A percentile compares a stretch with the other conserved stretches of the same genome.
Conservation (phyloP, 1,140 invertebrate genomes). For the Ceratitis capitata region DNA sequence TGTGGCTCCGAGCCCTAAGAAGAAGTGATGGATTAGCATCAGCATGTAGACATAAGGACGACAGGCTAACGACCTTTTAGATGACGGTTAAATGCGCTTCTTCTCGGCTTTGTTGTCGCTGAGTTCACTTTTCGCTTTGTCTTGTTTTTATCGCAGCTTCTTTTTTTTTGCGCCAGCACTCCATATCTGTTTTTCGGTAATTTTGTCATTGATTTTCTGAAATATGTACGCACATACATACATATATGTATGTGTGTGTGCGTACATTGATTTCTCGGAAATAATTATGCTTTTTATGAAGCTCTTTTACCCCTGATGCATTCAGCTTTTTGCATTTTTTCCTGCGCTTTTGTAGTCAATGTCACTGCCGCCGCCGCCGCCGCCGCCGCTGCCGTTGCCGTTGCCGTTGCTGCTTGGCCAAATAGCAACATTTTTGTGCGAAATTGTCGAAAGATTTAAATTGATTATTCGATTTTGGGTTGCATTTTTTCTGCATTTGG, state of each 20-base stretch:
- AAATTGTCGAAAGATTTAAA: constrained; percentile 65
- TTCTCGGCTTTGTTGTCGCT: neutral
- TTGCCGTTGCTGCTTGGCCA: constrained; percentile 44
- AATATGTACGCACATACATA: neutral
- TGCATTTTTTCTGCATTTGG: neutral
- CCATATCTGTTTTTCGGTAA: neutral
- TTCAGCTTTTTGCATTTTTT: neutral
- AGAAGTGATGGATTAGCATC: constrained; percentile 36
- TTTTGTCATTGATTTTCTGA: neutral
- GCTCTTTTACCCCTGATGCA: neutral
- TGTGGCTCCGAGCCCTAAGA: neutral
- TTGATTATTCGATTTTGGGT: constrained; percentile 44
- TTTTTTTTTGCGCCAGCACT: neutral
- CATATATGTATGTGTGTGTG: no score
- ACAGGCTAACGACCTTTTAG: constrained; percentile 22
- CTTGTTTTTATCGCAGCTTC: neutral
- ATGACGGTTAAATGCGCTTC: neutral
- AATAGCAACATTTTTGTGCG: constrained; percentile 64
- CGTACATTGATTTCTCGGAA: constrained; percentile 59
- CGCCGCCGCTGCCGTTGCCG: neutral
- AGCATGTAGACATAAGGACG: constrained; percentile 18
- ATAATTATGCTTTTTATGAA: constrained; percentile 61
- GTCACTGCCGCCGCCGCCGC: no score
- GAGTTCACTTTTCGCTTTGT: neutral
- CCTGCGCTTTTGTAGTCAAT: neutral